Base-by-base conservation (phyloP, 2,888 invertebrate genomes). In the Antheraea yamamai region DNA sequence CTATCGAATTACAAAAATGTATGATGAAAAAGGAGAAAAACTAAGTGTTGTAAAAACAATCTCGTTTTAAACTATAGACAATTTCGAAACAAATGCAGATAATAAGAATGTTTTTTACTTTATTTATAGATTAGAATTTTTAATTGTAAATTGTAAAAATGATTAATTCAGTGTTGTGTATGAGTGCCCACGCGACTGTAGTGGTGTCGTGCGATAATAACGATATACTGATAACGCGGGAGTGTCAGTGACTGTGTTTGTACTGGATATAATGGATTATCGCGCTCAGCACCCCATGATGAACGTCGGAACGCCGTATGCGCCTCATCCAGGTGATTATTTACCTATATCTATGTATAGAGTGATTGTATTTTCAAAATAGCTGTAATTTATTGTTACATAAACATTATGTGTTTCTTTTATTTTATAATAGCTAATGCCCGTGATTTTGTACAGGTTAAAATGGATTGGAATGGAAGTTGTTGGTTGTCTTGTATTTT, bases 241-340 rank as follows among this genome's bases (percentile, higher is more conserved):
- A 87, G 88, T 89, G 88, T 85, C 89, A 86, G 85, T 78, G 72
- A 76, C 79, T 83, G 84, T 83, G 84, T 79, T 82, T 81, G 81
- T 82, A 84, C 87, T 87, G 86, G 76, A 77, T 76, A 82, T 82
- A 80, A 95, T 95, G 95, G 95, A 95, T 83, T 95, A 94, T 84
- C 91, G 95, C 70, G 92, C 92, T 77, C 94, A 94, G 58, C 89
- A 90, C 82, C 93, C 95, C 77, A 84, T 88, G 85, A 87, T 89
- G 87, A 91, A 86, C 89, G 89, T 87, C 86, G 92, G 91, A 79
- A 80, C 91, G 81, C 90, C 92, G 76, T 94, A 91, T 92, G 93
- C 89, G 83, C 89, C 90, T 14, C 92, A 90, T 76, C 87, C 94
- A 92, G 95, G 95, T 95, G 90, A 86, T 84, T 80, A 76, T 73